Conservation (phyloP, 1,140 invertebrate genomes). For the Drosophila azteca region DNA sequence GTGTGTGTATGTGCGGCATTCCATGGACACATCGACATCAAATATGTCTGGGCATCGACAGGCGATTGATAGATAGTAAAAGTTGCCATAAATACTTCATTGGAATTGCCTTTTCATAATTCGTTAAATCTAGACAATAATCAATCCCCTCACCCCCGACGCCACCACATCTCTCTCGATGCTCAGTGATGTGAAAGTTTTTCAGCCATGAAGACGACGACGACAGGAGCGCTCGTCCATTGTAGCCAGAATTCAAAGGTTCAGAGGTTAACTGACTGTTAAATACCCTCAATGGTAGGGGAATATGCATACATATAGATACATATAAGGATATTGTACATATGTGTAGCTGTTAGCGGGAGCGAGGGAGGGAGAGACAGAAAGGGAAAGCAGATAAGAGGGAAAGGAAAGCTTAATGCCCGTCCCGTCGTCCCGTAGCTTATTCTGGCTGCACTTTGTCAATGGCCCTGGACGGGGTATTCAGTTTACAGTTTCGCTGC, state of each 20-base stretch:
- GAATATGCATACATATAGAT: no score
- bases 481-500: no score
- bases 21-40: constrained; percentile 9
- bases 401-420: no score
- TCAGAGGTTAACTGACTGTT: constrained; percentile 37
- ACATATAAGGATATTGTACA: no score
- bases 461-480: no score
- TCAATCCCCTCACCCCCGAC: not conserved
- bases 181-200: constrained; percentile 38
- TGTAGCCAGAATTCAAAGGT: not conserved
- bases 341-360: no score
- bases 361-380: not conserved
- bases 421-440: no score
- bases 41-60: constrained; percentile 11
- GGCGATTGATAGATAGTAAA: constrained; percentile 2
- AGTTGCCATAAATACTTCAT: constrained; percentile 43
- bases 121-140: constrained; percentile 49
- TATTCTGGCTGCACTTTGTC: no score
- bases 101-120: constrained; percentile 47
- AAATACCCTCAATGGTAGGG: not conserved
- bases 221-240: constrained; percentile 12
- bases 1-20: not conserved
- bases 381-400: no score
- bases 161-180: not conserved
- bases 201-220: constrained; percentile 4